These are phyloP conservation scores for Muscicapa comitata DNA, from an alignment of 2,797 vertebrate species.

Conservation along the genomic window DNA sequence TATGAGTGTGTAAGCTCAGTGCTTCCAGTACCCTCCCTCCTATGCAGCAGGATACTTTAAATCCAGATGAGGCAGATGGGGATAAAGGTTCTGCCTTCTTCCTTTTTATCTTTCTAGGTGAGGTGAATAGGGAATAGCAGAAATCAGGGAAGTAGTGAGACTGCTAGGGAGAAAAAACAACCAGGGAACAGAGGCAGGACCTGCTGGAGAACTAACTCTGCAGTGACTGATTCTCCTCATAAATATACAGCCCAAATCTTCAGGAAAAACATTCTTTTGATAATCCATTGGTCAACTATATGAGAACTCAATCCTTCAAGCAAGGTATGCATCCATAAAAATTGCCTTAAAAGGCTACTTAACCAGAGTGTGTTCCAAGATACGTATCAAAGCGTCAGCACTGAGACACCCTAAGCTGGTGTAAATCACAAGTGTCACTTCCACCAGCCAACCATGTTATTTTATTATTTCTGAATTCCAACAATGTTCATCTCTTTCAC, in stretches of 20 bases:
- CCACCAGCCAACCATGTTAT: background rate
- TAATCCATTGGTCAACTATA: background rate
- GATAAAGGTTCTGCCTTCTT: background rate
- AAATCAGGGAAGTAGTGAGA: background rate
- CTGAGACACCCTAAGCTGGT: background rate
- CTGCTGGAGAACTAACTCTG: background rate
- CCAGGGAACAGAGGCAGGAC: background rate
- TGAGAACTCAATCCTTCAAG: background rate
- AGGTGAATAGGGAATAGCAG: background rate
- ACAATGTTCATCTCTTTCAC: background rate
- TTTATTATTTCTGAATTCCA: constrained; percentile 25
- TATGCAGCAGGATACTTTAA: background rate
- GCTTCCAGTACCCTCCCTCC: background rate
- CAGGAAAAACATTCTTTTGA: background rate
- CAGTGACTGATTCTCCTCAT: background rate
- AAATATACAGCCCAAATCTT: background rate
- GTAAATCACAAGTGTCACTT: background rate
- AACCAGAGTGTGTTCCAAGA: background rate
- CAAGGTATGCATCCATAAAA: background rate
- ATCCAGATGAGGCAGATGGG: background rate
- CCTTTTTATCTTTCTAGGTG: background rate
- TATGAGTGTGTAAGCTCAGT: background rate
- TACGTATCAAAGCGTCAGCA: rapidly evolving
- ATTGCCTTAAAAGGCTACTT: background rate
- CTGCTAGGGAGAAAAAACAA: background rate